These are phyloP conservation scores for Zygogramma bicolorata DNA, from an alignment of 2,888 invertebrate species.

Conservation along the genomic window DNA sequence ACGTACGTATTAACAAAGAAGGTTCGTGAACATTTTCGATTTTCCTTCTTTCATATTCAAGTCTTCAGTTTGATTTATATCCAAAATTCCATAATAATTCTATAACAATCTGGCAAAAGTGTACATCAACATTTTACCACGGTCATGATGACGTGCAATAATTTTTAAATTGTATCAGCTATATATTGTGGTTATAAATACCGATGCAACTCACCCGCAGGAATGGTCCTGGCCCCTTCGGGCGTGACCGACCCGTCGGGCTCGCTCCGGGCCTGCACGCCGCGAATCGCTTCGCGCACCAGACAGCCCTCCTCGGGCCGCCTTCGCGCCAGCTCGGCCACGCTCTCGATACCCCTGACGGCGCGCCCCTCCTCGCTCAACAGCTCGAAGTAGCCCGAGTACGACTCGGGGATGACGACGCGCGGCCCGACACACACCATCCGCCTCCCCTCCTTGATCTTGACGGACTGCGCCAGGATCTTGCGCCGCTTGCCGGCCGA, in stretches of 20 bases:
- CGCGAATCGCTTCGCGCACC: constrained; percentile 83
- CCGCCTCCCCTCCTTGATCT: constrained; percentile 88
- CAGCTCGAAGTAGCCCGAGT: constrained; percentile 93
- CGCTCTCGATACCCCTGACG: constrained; percentile 90
- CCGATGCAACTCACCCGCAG: constrained; percentile 72
- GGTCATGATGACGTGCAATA: no score
- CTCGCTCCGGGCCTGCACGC: constrained; percentile 74
- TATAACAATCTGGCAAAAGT: no score
- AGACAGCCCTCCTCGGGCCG: constrained; percentile 82
- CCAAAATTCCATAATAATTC: no score
- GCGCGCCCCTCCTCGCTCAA: constrained; percentile 94
- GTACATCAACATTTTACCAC: no score
- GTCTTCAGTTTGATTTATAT: no score
- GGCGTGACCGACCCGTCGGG: constrained; percentile 73
- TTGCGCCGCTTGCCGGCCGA: constrained; percentile 88
- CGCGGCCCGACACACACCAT: constrained; percentile 85
- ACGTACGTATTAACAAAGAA: no score
- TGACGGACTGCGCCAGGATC: constrained; percentile 89
- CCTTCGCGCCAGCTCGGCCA: constrained; percentile 83
- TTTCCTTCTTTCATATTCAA: no score
- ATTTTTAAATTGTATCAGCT: no score
- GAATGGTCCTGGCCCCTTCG: constrained; percentile 79
- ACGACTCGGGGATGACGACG: constrained; percentile 90
- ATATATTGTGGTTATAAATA: no score
- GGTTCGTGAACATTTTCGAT: no score